Evolutionary conservation across 2,888 invertebrate genomes (phyloP).

Genomic region (Macrophya annulata): DNA sequence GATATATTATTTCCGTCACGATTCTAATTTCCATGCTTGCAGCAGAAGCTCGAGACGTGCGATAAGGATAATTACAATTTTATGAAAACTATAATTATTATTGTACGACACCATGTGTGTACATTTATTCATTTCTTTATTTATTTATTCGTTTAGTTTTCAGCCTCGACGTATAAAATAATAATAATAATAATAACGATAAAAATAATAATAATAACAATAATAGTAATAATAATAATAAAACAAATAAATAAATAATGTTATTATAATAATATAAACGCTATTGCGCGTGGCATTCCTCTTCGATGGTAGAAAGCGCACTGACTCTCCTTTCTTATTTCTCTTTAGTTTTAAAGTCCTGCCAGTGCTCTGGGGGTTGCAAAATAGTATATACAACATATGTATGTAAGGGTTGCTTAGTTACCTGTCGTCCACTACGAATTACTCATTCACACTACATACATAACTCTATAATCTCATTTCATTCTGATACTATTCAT

Average conservation of each 20-base stretch:
- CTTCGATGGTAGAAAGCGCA: conserved; percentile 70
- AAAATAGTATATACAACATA: conserved; percentile 57
- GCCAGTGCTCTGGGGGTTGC: conserved; percentile 18
- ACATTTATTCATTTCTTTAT: neutral
- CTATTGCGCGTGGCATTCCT: conserved; percentile 63
- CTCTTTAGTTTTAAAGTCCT: conserved; percentile 57
- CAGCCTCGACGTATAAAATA: no score
- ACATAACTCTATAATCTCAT: neutral
- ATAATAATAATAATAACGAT: neutral
- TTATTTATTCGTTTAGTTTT: neutral
- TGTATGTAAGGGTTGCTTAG: conserved; percentile 74
- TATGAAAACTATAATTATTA: no score
- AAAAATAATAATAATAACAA: neutral
- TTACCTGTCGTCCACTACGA: conserved; percentile 70
- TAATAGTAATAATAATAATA: neutral
- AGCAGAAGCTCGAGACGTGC: neutral
- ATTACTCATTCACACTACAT: neutral
- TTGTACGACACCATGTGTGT: neutral
- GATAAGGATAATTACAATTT: neutral
- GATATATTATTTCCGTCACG: neutral
- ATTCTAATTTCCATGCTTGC: neutral
- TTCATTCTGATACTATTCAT: neutral
- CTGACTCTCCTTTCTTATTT: conserved; percentile 67
- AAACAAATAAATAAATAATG: neutral
- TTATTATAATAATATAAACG: neutral